These are phyloP conservation scores for Ptychoptera albimana DNA, from an alignment of 2,888 invertebrate genomes.

Conservation along the genomic window DNA sequence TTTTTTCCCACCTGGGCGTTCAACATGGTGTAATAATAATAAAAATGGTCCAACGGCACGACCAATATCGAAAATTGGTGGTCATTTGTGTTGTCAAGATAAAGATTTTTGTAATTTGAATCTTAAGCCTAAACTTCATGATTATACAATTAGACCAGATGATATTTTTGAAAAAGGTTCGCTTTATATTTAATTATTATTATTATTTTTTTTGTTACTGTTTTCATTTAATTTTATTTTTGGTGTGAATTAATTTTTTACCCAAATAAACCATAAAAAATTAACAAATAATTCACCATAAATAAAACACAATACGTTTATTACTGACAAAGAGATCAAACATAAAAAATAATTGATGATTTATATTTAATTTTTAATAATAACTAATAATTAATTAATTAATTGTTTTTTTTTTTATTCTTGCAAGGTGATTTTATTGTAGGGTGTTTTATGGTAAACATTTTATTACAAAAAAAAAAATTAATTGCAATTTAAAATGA, in stretches of 20 bases:
- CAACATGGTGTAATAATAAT: conserved; percentile 29
- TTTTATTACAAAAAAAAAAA: too few species aligned
- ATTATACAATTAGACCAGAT: conserved; percentile 18
- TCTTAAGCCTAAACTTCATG: conserved; percentile 28
- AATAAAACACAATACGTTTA: too few species aligned
- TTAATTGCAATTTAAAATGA: too few species aligned
- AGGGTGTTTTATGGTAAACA: too few species aligned
- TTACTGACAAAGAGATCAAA: too few species aligned
- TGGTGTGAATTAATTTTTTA: neutral
- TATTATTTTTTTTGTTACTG: neutral
- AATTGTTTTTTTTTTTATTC: too few species aligned
- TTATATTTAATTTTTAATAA: too few species aligned
- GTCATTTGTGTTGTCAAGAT: conserved; percentile 27
- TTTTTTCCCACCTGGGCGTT: conserved; percentile 27
- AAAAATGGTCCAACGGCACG: conserved; percentile 27
- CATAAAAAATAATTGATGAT: too few species aligned
- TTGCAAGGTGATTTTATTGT: too few species aligned
- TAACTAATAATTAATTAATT: too few species aligned
- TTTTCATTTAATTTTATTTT: neutral
- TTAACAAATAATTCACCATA: too few species aligned
- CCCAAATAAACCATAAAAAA: neutral
- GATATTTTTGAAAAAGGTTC: conserved; percentile 14
- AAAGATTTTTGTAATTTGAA: conserved; percentile 29
- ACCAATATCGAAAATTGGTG: conserved; percentile 23
- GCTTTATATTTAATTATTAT: conserved; percentile 10